Percentiles rank a stretch among this genome's conserved stretches.
Evolutionary conservation across 2,797 vertebrate species (phyloP).

Genomic region (Aphelocoma californica): DNA sequence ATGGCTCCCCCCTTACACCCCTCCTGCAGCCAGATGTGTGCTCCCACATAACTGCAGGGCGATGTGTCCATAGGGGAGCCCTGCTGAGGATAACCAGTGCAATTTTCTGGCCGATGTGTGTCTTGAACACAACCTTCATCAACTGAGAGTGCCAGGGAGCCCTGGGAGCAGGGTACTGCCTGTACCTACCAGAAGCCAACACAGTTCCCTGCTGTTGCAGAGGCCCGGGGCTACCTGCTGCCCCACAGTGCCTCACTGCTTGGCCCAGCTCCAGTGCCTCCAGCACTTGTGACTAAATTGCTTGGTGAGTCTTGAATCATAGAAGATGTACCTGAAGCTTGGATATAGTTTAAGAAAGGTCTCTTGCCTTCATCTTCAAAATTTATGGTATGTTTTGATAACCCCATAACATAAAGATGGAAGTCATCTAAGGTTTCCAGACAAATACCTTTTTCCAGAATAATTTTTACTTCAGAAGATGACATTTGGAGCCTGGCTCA

Average conservation of each 20-base stretch:
- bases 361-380: background rate
- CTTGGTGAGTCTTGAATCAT: background rate
- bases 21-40: background rate
- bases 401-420: background rate
- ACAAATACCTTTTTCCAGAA: background rate
- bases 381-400: background rate
- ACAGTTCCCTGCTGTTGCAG: background rate
- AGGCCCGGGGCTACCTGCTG: background rate
- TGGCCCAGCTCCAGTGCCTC: background rate
- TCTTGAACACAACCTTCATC: background rate
- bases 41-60: background rate
- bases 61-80: rapidly evolving
- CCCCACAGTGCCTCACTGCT: rapidly evolving
- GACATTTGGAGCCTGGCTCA: background rate
- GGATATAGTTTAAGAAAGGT: background rate
- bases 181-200: background rate
- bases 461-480: background rate
- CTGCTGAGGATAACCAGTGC: background rate
- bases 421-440: background rate
- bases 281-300: background rate
- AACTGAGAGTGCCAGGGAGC: rapidly evolving
- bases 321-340: background rate
- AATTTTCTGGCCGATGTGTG: rapidly evolving
- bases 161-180: background rate
- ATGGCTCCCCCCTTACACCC: background rate